phyloP scores from a whole-genome alignment of 2,113 vertebrate species.

The Spizaetus ornatus region DNA sequence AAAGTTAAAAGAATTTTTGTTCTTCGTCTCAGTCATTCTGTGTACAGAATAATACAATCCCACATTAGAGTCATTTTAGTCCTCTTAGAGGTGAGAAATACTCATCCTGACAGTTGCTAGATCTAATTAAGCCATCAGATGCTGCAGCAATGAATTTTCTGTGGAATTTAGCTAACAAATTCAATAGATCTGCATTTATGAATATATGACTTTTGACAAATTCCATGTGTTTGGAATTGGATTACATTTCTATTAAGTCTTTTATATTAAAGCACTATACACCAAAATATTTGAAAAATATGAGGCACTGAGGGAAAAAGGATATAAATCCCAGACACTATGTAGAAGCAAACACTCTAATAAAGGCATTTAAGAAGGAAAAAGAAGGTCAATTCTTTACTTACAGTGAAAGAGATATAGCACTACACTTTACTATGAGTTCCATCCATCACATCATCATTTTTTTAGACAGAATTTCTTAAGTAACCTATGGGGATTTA shows the following conservation, averaged over 20 bases:
- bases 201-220: background rate
- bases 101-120: background rate
- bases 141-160: background rate
- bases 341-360: background rate
- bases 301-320: background rate
- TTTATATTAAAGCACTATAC: background rate
- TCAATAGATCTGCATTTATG: background rate
- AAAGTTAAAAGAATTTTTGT: background rate
- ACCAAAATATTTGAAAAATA: background rate
- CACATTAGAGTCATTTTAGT: background rate
- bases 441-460: background rate
- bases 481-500: background rate
- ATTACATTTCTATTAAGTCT: background rate
- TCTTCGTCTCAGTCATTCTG: background rate
- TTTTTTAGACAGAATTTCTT: background rate
- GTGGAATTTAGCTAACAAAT: background rate
- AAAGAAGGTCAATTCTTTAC: background rate
- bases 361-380: background rate
- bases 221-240: background rate
- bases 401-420: background rate
- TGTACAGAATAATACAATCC: background rate
- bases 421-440: background rate
- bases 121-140: background rate
- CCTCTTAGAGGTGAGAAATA: background rate
- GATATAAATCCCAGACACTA: background rate